Conservation (phyloP, 2,797 vertebrate genomes). For the Cossypha polioptera region DNA sequence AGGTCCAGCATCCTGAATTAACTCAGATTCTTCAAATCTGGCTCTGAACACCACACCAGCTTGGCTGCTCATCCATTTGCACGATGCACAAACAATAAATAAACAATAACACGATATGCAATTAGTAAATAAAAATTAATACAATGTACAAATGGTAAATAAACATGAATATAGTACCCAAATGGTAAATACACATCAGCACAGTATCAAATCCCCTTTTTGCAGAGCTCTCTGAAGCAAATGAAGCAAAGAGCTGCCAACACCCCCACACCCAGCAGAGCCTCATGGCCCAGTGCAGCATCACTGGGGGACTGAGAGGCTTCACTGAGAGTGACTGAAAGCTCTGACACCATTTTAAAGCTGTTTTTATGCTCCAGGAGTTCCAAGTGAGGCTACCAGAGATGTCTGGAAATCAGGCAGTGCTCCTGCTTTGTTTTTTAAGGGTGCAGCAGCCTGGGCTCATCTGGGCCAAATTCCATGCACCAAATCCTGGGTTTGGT, state of each 20-base stretch:
- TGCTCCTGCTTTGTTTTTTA: background rate
- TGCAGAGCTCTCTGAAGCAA: background rate
- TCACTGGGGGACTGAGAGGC: background rate
- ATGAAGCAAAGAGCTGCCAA: background rate
- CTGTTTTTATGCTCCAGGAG: background rate
- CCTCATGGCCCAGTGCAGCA: background rate
- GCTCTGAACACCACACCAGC: background rate
- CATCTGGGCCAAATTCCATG: fast-evolving
- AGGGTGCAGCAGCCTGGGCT: background rate
- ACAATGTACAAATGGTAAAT: fast-evolving
- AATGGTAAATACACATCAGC: background rate
- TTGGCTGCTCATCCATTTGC: background rate
- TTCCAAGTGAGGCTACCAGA: background rate
- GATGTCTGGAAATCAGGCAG: background rate
- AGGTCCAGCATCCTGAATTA: fast-evolving
- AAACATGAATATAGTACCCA: fast-evolving
- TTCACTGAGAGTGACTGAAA: background rate
- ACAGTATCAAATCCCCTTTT: fast-evolving
- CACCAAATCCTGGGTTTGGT: background rate
- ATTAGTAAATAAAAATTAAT: background rate
- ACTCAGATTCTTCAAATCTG: background rate
- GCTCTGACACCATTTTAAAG: background rate
- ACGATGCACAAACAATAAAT: fast-evolving
- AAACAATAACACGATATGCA: fast-evolving
- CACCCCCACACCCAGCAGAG: background rate